phyloP scores from a whole-genome alignment of 2,888 invertebrate species.

The Agrotis puta region DNA sequence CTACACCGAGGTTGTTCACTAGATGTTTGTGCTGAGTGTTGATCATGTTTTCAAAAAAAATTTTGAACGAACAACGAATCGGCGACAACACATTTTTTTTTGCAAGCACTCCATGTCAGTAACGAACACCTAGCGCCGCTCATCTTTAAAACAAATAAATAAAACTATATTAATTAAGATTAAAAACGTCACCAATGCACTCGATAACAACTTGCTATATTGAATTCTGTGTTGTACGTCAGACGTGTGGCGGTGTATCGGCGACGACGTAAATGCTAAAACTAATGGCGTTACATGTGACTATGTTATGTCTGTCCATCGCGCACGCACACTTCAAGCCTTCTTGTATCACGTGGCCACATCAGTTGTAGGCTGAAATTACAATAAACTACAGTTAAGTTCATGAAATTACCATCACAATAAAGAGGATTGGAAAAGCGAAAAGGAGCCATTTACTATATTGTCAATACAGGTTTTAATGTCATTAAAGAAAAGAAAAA shows the following conservation, averaged over 20 bases:
- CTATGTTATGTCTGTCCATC: constrained; percentile 73
- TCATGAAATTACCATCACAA: too few relatives aligned
- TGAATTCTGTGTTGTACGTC: constrained; percentile 3
- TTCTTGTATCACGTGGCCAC: constrained; percentile 66
- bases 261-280: constrained; percentile 80
- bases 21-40: not conserved
- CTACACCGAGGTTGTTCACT: too few relatives aligned
- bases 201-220: constrained; percentile 28
- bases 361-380: constrained; percentile 70
- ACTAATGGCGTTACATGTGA: constrained; percentile 83
- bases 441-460: too few relatives aligned
- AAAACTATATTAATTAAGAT: constrained; percentile 19
- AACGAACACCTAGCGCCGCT: not conserved
- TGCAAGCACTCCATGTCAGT: not conserved
- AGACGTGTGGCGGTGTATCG: constrained; percentile 50
- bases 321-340: constrained; percentile 67
- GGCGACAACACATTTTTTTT: not conserved
- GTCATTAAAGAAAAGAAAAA: too few relatives aligned
- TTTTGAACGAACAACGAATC: not conserved
- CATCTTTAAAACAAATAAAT: constrained; percentile 35
- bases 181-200: constrained; percentile 39
- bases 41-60: too few relatives aligned
- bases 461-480: too few relatives aligned
- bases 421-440: too few relatives aligned
- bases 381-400: not conserved